Conservation (phyloP, 2,113 vertebrate genomes). For the Ranitomeya variabilis region DNA sequence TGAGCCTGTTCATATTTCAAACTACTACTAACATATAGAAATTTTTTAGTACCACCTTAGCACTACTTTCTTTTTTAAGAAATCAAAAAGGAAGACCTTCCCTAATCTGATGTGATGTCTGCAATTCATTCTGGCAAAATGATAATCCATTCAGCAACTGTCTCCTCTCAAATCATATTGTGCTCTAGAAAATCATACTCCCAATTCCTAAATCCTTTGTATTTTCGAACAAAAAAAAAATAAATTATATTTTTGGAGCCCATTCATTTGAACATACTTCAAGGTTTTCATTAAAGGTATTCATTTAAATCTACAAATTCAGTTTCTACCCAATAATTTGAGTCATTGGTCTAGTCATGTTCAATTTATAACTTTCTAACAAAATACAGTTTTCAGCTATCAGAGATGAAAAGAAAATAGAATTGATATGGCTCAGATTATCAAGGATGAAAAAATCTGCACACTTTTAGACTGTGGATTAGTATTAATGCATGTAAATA, state of each 20-base stretch:
- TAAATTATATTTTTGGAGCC: slow-evolving; percentile 10
- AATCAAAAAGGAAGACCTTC: not conserved
- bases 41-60: not conserved
- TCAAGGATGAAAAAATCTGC: not conserved
- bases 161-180: not conserved
- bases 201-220: slow-evolving; percentile 16
- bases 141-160: not conserved
- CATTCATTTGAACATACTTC: slow-evolving; percentile 24
- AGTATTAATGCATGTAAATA: no score
- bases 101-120: not conserved
- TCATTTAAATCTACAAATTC: slow-evolving; percentile 19
- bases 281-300: slow-evolving; percentile 33
- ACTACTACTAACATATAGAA: not conserved
- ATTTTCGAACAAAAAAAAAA: not conserved
- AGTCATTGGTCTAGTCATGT: not conserved
- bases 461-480: no score
- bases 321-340: slow-evolving; percentile 12
- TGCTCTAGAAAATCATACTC: slow-evolving; percentile 9
- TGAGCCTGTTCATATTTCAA: not conserved
- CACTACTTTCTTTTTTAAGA: not conserved
- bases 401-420: not conserved
- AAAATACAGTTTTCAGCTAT: not conserved
- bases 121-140: not conserved
- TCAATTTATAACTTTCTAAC: not conserved
- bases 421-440: not conserved